Evolutionary conservation across 2,888 invertebrate species (phyloP).

Genomic region (Stomorhina lunata): DNA sequence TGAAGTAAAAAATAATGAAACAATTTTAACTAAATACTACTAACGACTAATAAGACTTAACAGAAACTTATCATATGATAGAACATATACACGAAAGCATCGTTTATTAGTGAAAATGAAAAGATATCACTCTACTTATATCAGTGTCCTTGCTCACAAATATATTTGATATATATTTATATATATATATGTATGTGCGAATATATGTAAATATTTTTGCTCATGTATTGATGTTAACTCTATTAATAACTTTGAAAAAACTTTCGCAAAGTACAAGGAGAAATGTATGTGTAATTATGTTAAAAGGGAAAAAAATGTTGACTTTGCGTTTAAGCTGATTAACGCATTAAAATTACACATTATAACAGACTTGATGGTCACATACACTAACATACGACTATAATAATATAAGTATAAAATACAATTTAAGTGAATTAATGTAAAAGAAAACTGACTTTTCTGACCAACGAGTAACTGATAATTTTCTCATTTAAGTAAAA

Average conservation of each 20-base stretch:
- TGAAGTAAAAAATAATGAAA: conserved; percentile 59
- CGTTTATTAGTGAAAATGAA: no score
- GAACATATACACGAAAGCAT: no score
- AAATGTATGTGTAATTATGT: not conserved
- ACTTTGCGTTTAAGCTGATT: conserved; percentile 61
- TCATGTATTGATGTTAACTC: no score
- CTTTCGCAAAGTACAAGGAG: not conserved
- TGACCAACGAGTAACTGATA: not conserved
- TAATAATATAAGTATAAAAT: not conserved
- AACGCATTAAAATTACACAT: conserved; percentile 52
- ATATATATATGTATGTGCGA: not conserved
- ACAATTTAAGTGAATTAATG: not conserved
- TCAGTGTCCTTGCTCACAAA: no score
- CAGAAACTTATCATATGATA: no score
- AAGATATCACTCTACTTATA: no score
- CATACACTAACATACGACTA: not conserved
- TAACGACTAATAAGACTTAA: no score
- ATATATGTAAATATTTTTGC: not conserved
- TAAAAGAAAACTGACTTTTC: not conserved
- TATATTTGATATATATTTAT: no score
- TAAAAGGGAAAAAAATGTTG: conserved; percentile 29
- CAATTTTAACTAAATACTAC: not conserved
- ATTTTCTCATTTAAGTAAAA: conserved; percentile 21
- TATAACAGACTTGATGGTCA: not conserved
- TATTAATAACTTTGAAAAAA: not conserved